Evolutionary conservation across 2,113 vertebrate genomes (phyloP).

Genomic region (Talpa occidentalis): DNA sequence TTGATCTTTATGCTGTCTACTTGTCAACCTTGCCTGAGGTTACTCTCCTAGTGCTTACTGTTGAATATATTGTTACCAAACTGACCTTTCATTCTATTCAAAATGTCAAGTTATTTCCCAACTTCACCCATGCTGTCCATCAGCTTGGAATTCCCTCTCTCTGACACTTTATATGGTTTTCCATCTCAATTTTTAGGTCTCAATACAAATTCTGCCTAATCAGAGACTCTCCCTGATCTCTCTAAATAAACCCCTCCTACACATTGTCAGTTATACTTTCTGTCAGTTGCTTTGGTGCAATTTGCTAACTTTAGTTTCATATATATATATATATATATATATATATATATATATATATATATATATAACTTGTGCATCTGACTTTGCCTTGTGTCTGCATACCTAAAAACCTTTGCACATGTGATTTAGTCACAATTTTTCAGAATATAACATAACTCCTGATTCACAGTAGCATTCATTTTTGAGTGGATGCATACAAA

Average conservation of each 20-base stretch:
- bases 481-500: background rate
- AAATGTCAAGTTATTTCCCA: background rate
- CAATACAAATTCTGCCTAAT: background rate
- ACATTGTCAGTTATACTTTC: background rate
- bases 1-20: background rate
- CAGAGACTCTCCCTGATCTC: background rate
- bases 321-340: background rate
- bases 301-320: constrained; percentile 32
- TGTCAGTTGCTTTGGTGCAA: background rate
- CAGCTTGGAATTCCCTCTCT: background rate
- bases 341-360: background rate
- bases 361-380: background rate
- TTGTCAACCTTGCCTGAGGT: background rate
- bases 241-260: background rate
- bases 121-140: background rate
- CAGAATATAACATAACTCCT: background rate
- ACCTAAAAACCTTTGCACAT: background rate
- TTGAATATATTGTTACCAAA: background rate
- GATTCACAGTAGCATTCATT: background rate
- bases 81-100: background rate
- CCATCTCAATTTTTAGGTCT: background rate
- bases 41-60: background rate
- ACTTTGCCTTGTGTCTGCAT: background rate
- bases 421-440: background rate
- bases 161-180: background rate